Percentiles rank a stretch among this genome's conserved stretches.
Evolutionary conservation across 2,888 invertebrate genomes (phyloP).

Genomic region (Noctua janthina): DNA sequence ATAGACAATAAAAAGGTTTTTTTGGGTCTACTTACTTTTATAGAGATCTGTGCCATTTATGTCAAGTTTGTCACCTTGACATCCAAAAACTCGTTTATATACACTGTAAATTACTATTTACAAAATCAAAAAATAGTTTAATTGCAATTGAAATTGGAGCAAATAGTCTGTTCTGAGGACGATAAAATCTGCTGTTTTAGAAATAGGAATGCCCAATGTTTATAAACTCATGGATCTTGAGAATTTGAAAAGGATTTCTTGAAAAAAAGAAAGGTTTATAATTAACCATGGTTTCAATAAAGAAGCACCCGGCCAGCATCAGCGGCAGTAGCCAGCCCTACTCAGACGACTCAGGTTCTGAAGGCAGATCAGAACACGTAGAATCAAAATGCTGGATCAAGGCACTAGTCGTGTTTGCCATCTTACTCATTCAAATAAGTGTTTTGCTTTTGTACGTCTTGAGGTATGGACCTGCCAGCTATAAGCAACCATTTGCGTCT

Average conservation of each 20-base stretch:
- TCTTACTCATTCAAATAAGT: conserved; percentile 75
- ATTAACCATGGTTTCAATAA: conserved; percentile 68
- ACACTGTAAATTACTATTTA: conserved; percentile 15
- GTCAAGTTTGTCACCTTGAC: conserved; percentile 27
- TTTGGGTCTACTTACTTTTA: background rate
- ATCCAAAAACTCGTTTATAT: conserved; percentile 25
- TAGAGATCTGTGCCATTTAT: conserved; percentile 21
- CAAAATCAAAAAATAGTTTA: conserved; percentile 24
- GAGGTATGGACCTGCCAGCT: conserved; percentile 26
- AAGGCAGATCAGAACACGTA: conserved; percentile 23
- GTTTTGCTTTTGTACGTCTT: conserved; percentile 70
- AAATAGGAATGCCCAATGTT: conserved; percentile 41
- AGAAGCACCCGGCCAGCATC: conserved; percentile 63
- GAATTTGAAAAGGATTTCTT: background rate
- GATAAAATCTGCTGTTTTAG: conserved; percentile 4
- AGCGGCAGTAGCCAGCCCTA: background rate
- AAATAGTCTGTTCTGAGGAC: background rate
- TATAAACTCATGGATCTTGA: conserved; percentile 26
- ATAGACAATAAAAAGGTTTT: conserved; percentile 16
- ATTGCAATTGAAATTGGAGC: background rate
- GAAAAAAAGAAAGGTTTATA: background rate
- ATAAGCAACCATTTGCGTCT: conserved; percentile 12
- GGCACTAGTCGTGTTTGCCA: conserved; percentile 65
- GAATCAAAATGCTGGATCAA: conserved; percentile 75
- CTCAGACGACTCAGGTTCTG: background rate